Conservation (phyloP, 2,113 vertebrate genomes). For the Rhinolophus sinicus region DNA sequence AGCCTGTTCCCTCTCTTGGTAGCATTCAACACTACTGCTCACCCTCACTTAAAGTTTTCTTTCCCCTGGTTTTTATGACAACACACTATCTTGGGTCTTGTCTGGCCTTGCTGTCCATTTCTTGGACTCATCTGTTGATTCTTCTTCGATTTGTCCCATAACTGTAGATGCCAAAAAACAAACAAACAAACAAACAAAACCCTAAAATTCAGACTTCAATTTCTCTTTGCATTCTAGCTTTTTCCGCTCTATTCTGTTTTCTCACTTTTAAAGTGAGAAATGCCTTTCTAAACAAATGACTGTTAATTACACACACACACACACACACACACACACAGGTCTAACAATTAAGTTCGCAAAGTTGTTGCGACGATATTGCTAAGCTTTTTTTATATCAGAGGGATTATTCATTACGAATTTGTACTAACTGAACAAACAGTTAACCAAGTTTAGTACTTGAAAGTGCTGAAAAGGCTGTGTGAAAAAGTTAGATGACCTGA, state of each 20-base stretch:
- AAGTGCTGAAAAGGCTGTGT: too few species aligned
- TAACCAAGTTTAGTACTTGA: too few species aligned
- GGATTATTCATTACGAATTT: too few species aligned
- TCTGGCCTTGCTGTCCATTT: not conserved
- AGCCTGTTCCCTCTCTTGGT: not conserved
- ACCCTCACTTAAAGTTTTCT: not conserved
- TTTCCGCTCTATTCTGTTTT: not conserved
- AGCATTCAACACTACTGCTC: not conserved
- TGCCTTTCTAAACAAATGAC: not conserved
- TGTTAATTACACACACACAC: not conserved
- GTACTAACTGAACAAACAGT: too few species aligned
- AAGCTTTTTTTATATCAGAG: too few species aligned
- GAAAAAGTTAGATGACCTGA: too few species aligned
- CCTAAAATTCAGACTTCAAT: not conserved
- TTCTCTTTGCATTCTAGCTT: conserved; percentile 2
- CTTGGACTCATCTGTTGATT: not conserved
- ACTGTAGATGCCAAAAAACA: not conserved
- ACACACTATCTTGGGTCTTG: not conserved
- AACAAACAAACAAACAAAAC: not conserved
- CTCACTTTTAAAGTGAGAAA: conserved; percentile 35
- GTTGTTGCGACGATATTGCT: too few species aligned
- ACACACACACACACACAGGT: too few species aligned
- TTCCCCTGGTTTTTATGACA: not conserved
- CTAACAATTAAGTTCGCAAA: too few species aligned
- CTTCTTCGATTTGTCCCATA: not conserved